phyloP scores from a whole-genome alignment of 2,797 vertebrate species.

The Gymnocypris eckloni region DNA sequence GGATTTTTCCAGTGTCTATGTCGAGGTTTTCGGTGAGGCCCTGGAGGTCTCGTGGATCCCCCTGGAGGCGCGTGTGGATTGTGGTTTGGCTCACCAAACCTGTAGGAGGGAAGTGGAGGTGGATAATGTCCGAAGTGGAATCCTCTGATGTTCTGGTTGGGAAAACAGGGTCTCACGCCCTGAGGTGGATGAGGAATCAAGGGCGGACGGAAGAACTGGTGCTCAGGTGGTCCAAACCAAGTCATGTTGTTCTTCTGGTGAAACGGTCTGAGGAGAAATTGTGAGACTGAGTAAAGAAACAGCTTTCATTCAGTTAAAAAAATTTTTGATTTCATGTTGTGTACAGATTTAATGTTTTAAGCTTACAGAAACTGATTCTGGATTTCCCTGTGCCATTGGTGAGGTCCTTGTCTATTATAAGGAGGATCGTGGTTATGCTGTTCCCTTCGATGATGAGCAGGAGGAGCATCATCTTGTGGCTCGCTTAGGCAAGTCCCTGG shows the following conservation, averaged over 20 bases:
- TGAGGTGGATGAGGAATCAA: neutral
- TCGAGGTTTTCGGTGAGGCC: neutral
- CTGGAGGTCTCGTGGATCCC: neutral
- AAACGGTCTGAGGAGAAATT: conserved; percentile 52
- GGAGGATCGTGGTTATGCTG: neutral
- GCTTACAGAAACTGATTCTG: conserved; percentile 22
- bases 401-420: conserved; percentile 16
- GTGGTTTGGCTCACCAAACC: conserved; percentile 45
- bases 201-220: neutral
- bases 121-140: conserved; percentile 2
- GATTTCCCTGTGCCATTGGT: neutral
- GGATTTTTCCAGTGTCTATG: neutral
- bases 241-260: conserved; percentile 30
- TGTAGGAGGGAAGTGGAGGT: conserved; percentile 18
- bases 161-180: neutral
- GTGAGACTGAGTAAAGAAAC: neutral
- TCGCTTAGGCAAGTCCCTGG: conserved; percentile 56
- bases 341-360: neutral
- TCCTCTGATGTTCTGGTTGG: neutral
- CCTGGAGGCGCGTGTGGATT: neutral
- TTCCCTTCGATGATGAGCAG: conserved; percentile 15
- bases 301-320: neutral
- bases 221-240: neutral
- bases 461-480: neutral
- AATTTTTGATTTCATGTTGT: neutral